Conservation (phyloP, 2,888 invertebrate species). For the Helicoverpa assulta region DNA sequence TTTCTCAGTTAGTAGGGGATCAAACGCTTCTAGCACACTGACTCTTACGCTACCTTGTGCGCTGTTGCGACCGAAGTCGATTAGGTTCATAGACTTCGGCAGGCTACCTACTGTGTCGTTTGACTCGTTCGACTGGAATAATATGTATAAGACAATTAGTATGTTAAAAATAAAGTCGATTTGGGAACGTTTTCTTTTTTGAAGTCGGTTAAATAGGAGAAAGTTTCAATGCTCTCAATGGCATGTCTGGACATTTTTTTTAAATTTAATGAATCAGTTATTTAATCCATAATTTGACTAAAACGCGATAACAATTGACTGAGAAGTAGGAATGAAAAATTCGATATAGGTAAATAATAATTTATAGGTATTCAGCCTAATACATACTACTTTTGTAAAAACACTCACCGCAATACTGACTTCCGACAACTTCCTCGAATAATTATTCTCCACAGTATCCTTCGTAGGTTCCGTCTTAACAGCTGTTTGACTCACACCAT, state of each 20-base stretch:
- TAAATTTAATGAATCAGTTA: too few species aligned
- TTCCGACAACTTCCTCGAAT: constrained; percentile 79
- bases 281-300: too few species aligned
- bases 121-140: constrained; percentile 82
- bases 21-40: constrained; percentile 96
- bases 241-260: too few species aligned
- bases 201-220: too few species aligned
- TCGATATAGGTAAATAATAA: too few species aligned
- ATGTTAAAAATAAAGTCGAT: too few species aligned
- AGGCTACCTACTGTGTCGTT: constrained; percentile 81
- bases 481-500: constrained; percentile 56
- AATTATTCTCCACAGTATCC: constrained; percentile 74
- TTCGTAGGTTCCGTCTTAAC: constrained; percentile 73
- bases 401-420: constrained; percentile 77
- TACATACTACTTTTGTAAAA: background rate
- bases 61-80: constrained; percentile 83
- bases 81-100: constrained; percentile 83
- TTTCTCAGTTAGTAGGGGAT: constrained; percentile 93
- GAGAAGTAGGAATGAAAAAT: too few species aligned
- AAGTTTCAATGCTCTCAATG: too few species aligned
- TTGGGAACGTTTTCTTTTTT: too few species aligned
- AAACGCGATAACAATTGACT: too few species aligned
- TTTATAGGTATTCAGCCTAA: too few species aligned
- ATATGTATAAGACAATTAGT: too few species aligned
- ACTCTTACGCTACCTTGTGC: constrained; percentile 88